These are phyloP conservation scores for Agrilus biguttatus DNA, from an alignment of 2,888 invertebrate genomes.

Conservation along the genomic window DNA sequence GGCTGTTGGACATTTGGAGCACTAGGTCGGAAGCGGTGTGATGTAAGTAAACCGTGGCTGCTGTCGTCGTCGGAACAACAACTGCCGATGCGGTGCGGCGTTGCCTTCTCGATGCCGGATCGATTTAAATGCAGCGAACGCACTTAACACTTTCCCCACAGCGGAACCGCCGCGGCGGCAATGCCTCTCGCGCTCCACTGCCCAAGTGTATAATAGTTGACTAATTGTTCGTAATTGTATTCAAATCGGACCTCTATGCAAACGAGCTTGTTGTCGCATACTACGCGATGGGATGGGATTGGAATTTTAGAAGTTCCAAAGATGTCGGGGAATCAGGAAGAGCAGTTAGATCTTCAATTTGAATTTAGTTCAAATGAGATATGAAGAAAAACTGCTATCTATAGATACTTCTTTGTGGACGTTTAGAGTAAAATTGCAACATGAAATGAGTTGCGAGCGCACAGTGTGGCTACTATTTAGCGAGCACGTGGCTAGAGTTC, in stretches of 20 bases:
- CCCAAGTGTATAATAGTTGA: conserved; percentile 30
- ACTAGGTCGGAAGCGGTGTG: conserved; percentile 27
- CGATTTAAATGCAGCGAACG: conserved; percentile 21
- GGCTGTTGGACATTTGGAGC: conserved; percentile 24
- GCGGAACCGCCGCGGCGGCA: not conserved
- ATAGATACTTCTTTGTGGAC: no score
- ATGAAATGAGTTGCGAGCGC: no score
- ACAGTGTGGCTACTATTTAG: no score
- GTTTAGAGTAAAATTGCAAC: no score
- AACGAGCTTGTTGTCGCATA: conserved; percentile 14
- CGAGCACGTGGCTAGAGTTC: no score
- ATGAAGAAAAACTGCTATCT: no score
- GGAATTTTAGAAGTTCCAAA: no score
- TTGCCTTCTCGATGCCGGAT: conserved; percentile 9
- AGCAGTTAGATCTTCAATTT: not conserved
- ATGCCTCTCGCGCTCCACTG: conserved; percentile 21
- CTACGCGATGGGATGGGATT: no score
- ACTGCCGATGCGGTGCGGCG: not conserved
- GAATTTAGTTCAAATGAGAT: no score
- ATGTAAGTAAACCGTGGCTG: conserved; percentile 12
- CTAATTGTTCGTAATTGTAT: conserved; percentile 31
- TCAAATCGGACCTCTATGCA: conserved; percentile 28
- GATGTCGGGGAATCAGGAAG: not conserved
- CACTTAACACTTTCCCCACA: conserved; percentile 25
- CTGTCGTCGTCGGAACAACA: not conserved